phyloP scores from a whole-genome alignment of 2,888 invertebrate genomes.

The Sylvicola fuscatus region DNA sequence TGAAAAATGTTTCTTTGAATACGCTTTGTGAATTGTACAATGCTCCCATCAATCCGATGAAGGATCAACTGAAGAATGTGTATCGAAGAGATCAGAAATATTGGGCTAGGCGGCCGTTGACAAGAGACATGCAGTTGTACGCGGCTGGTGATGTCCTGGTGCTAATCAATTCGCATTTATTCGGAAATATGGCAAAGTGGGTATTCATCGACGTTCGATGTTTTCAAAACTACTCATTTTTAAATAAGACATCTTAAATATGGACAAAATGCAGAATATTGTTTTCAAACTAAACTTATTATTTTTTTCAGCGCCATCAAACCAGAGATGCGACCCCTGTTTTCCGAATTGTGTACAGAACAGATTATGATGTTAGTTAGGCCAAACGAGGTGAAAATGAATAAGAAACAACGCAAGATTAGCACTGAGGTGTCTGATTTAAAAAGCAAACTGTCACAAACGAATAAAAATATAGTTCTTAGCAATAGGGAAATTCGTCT shows the following conservation, averaged over 20 bases:
- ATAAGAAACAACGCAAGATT: slow-evolving; percentile 76
- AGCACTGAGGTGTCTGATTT: slow-evolving; percentile 80
- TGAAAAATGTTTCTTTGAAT: slow-evolving; percentile 80
- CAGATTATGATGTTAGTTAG: slow-evolving; percentile 70
- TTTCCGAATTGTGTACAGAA: slow-evolving; percentile 72
- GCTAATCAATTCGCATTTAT: slow-evolving; percentile 68
- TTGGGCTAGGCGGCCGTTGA: slow-evolving; percentile 76
- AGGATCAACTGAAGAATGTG: slow-evolving; percentile 72
- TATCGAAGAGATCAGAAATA: slow-evolving; percentile 68
- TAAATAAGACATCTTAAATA: background rate
- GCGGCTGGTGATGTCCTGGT: slow-evolving; percentile 78
- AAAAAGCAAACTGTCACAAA: slow-evolving; percentile 56
- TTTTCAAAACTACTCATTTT: no score
- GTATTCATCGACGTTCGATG: no score
- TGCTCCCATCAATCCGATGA: slow-evolving; percentile 74
- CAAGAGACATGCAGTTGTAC: slow-evolving; percentile 79
- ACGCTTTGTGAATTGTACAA: slow-evolving; percentile 78
- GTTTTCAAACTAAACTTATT: no score
- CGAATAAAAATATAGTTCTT: slow-evolving; percentile 68
- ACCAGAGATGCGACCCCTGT: slow-evolving; percentile 46
- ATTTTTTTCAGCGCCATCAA: slow-evolving; percentile 37
- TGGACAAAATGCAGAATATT: no score
- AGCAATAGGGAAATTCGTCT: slow-evolving; percentile 82
- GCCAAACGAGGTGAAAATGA: slow-evolving; percentile 65
- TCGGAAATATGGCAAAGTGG: slow-evolving; percentile 44